Conservation (phyloP, 2,113 vertebrate genomes). For the Cettia cetti region DNA sequence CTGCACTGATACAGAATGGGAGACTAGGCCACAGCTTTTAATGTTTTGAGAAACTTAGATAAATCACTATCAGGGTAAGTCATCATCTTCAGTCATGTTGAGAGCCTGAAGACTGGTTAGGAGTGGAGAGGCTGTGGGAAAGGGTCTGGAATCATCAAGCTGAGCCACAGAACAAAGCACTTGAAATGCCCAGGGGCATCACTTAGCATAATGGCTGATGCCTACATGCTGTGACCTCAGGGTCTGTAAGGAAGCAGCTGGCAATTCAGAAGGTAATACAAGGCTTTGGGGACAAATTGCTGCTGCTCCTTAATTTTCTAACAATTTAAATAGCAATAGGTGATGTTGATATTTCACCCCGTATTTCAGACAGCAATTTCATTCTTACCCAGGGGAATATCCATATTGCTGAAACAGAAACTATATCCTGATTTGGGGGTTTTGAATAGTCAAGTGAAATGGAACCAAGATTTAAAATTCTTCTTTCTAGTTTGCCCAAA, state of each 20-base stretch:
- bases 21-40: background rate
- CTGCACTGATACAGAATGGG: background rate
- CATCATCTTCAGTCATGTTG: background rate
- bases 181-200: background rate
- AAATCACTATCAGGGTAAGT: background rate
- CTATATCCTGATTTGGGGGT: background rate
- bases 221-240: background rate
- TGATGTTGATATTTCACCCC: background rate
- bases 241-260: background rate
- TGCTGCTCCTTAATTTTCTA: background rate
- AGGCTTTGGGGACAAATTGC: background rate
- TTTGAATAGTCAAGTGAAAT: background rate
- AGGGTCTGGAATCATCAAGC: background rate
- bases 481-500: background rate
- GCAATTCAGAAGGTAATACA: background rate
- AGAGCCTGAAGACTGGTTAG: background rate
- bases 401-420: background rate
- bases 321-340: background rate
- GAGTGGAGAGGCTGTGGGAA: background rate
- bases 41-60: background rate
- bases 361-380: background rate
- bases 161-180: rapidly evolving
- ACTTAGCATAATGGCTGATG: background rate
- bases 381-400: background rate
- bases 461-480: background rate